Conservation (phyloP, 1,140 invertebrate species). For the Drosophila navojoa region DNA sequence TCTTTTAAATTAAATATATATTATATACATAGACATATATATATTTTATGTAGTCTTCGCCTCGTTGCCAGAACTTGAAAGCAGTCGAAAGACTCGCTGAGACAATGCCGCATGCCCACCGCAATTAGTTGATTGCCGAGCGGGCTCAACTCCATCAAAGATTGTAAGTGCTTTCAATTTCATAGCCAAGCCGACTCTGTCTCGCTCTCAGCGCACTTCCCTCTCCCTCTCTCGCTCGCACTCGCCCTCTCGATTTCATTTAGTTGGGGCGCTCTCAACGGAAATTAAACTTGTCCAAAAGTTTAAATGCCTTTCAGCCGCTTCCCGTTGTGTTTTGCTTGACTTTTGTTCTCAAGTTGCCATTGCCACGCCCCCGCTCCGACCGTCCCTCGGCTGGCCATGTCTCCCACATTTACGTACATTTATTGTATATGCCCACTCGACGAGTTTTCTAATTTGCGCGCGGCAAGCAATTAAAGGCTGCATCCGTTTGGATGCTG, state of each 20-base stretch:
- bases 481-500: conserved; percentile 38
- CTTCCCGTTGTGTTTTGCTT: conserved; percentile 66
- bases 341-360: conserved; percentile 73
- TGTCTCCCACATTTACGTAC: conserved; percentile 24
- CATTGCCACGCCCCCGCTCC: conserved; percentile 4
- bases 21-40: background rate
- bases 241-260: conserved; percentile 4
- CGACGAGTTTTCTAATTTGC: conserved; percentile 67
- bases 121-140: conserved; percentile 75
- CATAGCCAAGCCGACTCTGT: conserved; percentile 40
- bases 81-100: conserved; percentile 8
- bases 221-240: background rate
- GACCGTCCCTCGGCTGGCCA: background rate
- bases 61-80: conserved; percentile 28
- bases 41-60: background rate
- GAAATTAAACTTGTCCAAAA: conserved; percentile 81
- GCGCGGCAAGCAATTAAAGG: conserved; percentile 64
- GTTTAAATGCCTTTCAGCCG: conserved; percentile 78
- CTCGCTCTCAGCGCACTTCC: background rate
- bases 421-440: conserved; percentile 32
- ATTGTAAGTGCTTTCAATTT: conserved; percentile 78
- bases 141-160: conserved; percentile 62
- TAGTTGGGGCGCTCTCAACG: conserved; percentile 53
- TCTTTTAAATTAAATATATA: background rate
- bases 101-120: conserved; percentile 31